Conservation (phyloP, 2,113 vertebrate species). For the Lipophrys pholis region DNA sequence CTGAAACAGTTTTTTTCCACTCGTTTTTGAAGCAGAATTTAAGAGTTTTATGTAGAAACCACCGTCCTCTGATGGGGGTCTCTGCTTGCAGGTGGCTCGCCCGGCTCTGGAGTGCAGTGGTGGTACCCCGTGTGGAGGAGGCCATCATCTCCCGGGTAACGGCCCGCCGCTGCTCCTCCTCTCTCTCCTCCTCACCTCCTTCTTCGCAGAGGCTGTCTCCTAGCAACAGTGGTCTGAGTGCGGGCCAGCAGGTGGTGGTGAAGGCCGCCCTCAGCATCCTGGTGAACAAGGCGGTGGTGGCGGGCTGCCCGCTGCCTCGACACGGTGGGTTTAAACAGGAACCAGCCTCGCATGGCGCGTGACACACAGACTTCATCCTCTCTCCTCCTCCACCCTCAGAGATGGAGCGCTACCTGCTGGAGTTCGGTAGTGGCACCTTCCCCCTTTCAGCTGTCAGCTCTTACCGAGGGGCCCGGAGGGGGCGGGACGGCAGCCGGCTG, state of each 20-base stretch:
- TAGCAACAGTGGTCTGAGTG: slow-evolving; percentile 83
- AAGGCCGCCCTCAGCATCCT: slow-evolving; percentile 96
- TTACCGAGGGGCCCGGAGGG: slow-evolving; percentile 85
- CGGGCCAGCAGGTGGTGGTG: slow-evolving; percentile 93
- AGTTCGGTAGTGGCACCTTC: slow-evolving; percentile 90
- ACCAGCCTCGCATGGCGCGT: too few species aligned
- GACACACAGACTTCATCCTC: neutral
- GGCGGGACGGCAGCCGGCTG: slow-evolving; percentile 86
- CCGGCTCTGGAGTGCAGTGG: slow-evolving; percentile 92
- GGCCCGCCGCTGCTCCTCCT: slow-evolving; percentile 78
- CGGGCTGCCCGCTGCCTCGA: slow-evolving; percentile 90
- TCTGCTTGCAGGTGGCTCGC: slow-evolving; percentile 93
- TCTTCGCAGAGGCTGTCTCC: slow-evolving; percentile 72
- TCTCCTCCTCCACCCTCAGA: slow-evolving; percentile 77
- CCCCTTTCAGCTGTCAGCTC: slow-evolving; percentile 87
- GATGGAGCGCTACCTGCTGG: slow-evolving; percentile 87
- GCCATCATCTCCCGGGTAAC: slow-evolving; percentile 92
- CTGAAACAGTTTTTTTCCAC: too few species aligned
- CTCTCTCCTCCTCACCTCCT: slow-evolving; percentile 17
- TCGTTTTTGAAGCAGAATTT: too few species aligned
- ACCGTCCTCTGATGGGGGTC: too few species aligned
- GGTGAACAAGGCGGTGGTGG: slow-evolving; percentile 93
- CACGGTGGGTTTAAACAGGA: slow-evolving; percentile 89
- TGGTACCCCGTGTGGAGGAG: slow-evolving; percentile 93
- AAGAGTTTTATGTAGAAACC: too few species aligned